phyloP scores from a whole-genome alignment of 2,113 vertebrate genomes.

The Pomatorhinus ruficollis region DNA sequence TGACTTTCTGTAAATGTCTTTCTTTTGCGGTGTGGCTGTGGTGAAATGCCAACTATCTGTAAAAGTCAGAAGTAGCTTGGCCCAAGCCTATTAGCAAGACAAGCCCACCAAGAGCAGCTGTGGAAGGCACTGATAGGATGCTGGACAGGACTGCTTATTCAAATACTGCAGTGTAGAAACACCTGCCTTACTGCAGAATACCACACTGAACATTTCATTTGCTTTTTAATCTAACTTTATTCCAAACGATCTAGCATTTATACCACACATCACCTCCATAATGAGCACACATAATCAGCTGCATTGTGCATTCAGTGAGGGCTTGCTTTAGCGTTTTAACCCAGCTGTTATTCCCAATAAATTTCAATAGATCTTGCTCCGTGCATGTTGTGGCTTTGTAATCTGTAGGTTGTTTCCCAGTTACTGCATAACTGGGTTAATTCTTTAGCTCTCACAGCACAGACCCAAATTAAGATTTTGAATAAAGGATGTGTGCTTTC shows the following conservation, averaged over 20 bases:
- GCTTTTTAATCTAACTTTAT: not conserved
- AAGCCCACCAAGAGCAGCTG: not conserved
- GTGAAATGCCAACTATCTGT: not conserved
- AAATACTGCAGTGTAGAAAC: not conserved
- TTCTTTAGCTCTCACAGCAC: not conserved
- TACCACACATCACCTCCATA: not conserved
- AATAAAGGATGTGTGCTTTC: slow-evolving; percentile 12
- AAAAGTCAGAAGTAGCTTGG: not conserved
- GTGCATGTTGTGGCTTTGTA: not conserved
- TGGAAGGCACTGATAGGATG: not conserved
- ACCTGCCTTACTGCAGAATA: not conserved
- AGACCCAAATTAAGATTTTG: not conserved
- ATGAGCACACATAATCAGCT: not conserved
- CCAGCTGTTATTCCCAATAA: not conserved
- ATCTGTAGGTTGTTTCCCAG: not conserved
- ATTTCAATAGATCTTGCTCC: not conserved
- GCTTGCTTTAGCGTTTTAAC: not conserved
- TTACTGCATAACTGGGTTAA: not conserved
- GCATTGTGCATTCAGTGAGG: not conserved
- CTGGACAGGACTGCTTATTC: not conserved
- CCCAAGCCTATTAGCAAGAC: not conserved
- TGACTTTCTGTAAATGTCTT: not conserved
- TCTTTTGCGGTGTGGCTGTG: not conserved
- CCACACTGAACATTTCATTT: not conserved
- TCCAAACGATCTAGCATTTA: not conserved